Percentiles rank a stretch among this genome's conserved stretches.
These are phyloP conservation scores for Tenthredo scrophulariae DNA, from an alignment of 2,888 invertebrate species.

Conservation along the genomic window DNA sequence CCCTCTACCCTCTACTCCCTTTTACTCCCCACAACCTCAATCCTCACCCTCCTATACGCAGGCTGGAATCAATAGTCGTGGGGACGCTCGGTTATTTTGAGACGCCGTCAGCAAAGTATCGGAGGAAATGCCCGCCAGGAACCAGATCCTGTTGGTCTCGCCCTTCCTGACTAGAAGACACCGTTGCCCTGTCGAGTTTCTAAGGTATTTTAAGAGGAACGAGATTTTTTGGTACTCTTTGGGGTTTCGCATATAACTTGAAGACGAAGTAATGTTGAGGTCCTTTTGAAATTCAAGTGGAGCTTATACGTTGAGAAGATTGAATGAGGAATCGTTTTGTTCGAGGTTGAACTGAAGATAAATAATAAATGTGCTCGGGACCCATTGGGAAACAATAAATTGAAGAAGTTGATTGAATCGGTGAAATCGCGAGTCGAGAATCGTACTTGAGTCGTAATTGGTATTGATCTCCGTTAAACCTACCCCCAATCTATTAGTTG, in stretches of 20 bases:
- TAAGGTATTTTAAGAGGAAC: not conserved
- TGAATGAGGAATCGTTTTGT: slow-evolving; percentile 25
- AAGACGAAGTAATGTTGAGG: not conserved
- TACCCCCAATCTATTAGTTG: slow-evolving; percentile 42
- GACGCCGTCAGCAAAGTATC: slow-evolving; percentile 51
- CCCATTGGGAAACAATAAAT: slow-evolving; percentile 22
- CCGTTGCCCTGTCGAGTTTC: slow-evolving; percentile 3
- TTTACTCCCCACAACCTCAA: slow-evolving; percentile 25
- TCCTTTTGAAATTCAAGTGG: not conserved
- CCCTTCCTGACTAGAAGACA: slow-evolving; percentile 20
- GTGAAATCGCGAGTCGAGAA: slow-evolving; percentile 42
- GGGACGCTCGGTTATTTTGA: slow-evolving; percentile 51
- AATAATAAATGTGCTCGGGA: slow-evolving; percentile 27
- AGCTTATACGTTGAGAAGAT: slow-evolving; percentile 18
- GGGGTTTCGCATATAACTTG: not conserved
- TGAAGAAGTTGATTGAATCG: slow-evolving; percentile 19
- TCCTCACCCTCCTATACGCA: slow-evolving; percentile 45
- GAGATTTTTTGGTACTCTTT: not conserved
- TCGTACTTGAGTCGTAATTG: slow-evolving; percentile 47
- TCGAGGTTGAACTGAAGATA: not conserved
- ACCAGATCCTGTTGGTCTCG: slow-evolving; percentile 20
- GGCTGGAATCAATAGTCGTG: slow-evolving; percentile 52
- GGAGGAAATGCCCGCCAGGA: slow-evolving; percentile 45
- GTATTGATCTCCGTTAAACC: slow-evolving; percentile 34
- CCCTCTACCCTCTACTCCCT: not conserved